A percentile compares a stretch with the other conserved stretches of the same genome.
These are phyloP conservation scores for Petrocephalus microphthalmus DNA, from an alignment of 2,113 vertebrate genomes.

Conservation along the genomic window DNA sequence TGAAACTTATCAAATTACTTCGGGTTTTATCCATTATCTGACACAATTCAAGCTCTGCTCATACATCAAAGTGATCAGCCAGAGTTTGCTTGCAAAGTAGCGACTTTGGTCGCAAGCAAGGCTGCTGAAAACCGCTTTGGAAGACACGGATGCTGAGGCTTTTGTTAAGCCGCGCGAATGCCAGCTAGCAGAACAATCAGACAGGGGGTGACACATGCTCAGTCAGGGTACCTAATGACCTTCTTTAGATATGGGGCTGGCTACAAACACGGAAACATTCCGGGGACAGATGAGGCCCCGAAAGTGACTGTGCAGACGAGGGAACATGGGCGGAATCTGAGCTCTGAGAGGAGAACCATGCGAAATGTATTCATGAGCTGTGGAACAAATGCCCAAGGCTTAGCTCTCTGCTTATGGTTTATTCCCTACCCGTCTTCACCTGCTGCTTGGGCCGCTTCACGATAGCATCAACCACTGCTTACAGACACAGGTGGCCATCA, in stretches of 20 bases:
- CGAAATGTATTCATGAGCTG: background rate
- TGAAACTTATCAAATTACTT: background rate
- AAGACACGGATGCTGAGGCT: background rate
- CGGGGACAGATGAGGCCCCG: background rate
- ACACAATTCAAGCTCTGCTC: background rate
- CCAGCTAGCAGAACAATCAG: background rate
- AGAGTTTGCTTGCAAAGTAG: background rate
- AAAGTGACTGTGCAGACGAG: background rate
- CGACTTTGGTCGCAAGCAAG: background rate
- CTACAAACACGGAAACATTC: background rate
- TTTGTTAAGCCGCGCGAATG: background rate
- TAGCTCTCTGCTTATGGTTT: background rate
- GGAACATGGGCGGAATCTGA: background rate
- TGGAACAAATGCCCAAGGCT: background rate
- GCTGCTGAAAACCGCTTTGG: background rate
- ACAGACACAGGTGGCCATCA: background rate
- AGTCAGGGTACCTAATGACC: background rate
- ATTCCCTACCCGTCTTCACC: background rate
- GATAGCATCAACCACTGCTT: background rate
- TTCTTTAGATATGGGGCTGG: too few relatives aligned
- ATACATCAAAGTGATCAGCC: background rate
- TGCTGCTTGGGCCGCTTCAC: background rate
- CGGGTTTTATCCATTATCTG: conserved; percentile 5
- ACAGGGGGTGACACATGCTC: background rate
- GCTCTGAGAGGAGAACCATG: background rate